Conservation (phyloP, 2,113 vertebrate genomes). For the Probosciger aterrimus region DNA sequence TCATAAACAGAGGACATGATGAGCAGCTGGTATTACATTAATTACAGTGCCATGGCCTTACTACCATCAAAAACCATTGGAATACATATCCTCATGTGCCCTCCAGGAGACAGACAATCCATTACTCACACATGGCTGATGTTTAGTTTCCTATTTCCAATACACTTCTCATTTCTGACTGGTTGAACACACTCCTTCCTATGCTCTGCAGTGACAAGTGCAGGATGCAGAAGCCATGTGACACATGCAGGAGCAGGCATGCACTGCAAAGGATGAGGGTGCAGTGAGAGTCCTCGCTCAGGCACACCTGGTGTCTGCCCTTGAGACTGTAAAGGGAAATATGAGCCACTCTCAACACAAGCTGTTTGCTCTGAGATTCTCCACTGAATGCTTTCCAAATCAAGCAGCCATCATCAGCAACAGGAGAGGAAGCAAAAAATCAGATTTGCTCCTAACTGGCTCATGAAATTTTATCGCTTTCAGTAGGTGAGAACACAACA, state of each 20-base stretch:
- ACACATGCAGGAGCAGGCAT: neutral
- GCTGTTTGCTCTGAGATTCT: neutral
- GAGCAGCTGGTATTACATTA: neutral
- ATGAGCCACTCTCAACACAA: neutral
- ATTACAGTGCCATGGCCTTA: neutral
- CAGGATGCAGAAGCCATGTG: neutral
- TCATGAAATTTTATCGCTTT: neutral
- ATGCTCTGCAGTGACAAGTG: accelerated
- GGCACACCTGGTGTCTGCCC: neutral
- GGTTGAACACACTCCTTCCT: neutral
- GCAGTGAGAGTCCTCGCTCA: neutral
- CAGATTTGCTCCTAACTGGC: neutral
- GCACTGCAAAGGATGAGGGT: neutral
- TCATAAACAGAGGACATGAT: neutral
- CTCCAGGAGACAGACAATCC: neutral
- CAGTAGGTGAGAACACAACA: neutral
- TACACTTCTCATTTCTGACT: neutral
- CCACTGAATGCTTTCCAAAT: neutral
- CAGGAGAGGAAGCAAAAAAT: neutral
- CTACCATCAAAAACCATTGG: neutral
- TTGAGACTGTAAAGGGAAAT: neutral
- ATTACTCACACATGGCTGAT: neutral
- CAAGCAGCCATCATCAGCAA: neutral
- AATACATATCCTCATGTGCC: neutral
- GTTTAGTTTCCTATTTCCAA: neutral